Evolutionary conservation across 2,113 vertebrate genomes (phyloP).

Genomic region (Sceloporus tristichus): DNA sequence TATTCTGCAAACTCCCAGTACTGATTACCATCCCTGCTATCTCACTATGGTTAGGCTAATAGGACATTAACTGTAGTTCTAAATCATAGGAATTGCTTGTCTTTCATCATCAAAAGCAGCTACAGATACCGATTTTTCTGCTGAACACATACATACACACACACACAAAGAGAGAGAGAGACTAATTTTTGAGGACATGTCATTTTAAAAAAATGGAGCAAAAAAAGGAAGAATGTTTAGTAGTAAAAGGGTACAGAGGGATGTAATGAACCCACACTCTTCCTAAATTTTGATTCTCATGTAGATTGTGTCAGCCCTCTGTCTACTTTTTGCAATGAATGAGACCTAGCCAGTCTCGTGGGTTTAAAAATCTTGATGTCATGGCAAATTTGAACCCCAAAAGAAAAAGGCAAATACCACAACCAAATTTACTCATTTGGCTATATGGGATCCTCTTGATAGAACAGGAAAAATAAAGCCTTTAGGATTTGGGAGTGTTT

Average conservation of each 20-base stretch:
- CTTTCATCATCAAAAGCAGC: not conserved
- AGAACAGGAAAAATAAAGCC: slow-evolving; percentile 17
- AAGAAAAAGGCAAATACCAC: not conserved
- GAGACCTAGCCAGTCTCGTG: not conserved
- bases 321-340: not conserved
- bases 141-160: no score
- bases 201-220: not conserved
- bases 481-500: not conserved
- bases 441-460: not conserved
- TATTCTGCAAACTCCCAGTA: not conserved
- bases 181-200: not conserved
- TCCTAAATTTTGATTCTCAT: not conserved
- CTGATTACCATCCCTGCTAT: not conserved
- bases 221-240: not conserved
- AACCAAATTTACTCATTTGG: not conserved
- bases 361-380: not conserved
- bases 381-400: not conserved
- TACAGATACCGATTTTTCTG: not conserved
- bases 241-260: not conserved
- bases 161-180: not conserved
- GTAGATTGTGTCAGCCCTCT: not conserved
- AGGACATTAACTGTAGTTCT: not conserved
- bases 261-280: not conserved
- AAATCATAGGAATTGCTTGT: not conserved
- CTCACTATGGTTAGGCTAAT: slow-evolving; percentile 25